Evolutionary conservation across 1,140 invertebrate genomes (phyloP).

Genomic region (Neocloeon triangulifer): DNA sequence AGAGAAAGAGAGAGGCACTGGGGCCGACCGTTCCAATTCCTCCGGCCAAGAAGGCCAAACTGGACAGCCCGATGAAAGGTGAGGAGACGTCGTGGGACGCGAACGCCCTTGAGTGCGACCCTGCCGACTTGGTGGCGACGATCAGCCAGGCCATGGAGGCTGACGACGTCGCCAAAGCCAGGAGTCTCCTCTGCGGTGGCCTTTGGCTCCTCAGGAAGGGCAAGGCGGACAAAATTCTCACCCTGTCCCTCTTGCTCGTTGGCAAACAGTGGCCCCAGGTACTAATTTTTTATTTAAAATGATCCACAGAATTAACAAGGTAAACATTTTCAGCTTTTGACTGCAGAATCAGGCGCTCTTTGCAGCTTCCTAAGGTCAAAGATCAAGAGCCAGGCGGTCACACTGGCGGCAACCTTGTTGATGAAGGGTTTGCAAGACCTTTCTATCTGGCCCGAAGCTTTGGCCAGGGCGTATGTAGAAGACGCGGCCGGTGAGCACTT

Average conservation of each 20-base stretch:
- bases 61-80: constrained; percentile 9
- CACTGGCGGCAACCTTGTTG: constrained; percentile 50
- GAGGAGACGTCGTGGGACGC: constrained; percentile 32
- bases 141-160: neutral
- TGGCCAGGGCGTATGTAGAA: constrained; percentile 74
- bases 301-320: neutral
- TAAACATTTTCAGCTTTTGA: neutral
- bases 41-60: constrained; percentile 21
- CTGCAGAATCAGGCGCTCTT: constrained; percentile 35
- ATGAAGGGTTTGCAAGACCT: constrained; percentile 56
- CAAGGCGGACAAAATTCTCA: neutral
- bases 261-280: constrained; percentile 1
- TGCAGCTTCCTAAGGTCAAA: constrained; percentile 59
- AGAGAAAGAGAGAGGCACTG: constrained; percentile 11
- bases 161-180: neutral
- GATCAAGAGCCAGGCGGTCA: constrained; percentile 25
- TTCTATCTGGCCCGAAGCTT: constrained; percentile 52
- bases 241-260: neutral
- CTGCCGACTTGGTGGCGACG: constrained; percentile 28
- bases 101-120: constrained; percentile 30
- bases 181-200: constrained; percentile 26
- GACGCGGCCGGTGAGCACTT: constrained; percentile 77
- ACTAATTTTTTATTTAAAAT: neutral
- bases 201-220: constrained; percentile 26
- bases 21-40: constrained; percentile 15